Percentiles rank a stretch among this genome's conserved stretches.
These are phyloP conservation scores for Ectropis crepuscularia DNA, from an alignment of 2,888 invertebrate species.

Conservation along the genomic window DNA sequence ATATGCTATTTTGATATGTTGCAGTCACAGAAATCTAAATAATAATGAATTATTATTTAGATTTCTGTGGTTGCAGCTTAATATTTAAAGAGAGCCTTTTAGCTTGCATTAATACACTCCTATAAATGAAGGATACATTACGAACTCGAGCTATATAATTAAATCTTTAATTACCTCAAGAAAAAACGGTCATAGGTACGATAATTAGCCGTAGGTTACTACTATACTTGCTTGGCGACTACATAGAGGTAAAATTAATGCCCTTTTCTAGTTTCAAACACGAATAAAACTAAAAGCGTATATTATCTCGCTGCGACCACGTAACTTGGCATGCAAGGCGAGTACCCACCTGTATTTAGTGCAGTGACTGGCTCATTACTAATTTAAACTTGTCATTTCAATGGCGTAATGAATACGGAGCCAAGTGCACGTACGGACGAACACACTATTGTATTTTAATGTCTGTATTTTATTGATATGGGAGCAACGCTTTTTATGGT, in stretches of 20 bases:
- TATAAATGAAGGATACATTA: no score
- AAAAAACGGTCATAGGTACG: no score
- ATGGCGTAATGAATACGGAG: constrained; percentile 27
- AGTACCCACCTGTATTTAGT: constrained; percentile 19
- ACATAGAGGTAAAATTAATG: background rate
- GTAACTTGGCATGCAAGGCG: constrained; percentile 20
- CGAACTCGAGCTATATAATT: no score
- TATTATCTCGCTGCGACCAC: background rate
- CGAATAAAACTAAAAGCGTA: constrained; percentile 3
- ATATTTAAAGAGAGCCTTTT: no score
- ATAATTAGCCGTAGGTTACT: no score
- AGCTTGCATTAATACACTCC: no score
- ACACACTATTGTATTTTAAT: constrained; percentile 25
- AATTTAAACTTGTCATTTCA: constrained; percentile 30
- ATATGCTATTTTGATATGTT: no score
- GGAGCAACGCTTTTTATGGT: constrained; percentile 12
- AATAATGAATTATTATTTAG: no score
- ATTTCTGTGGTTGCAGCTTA: no score
- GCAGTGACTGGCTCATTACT: constrained; percentile 30
- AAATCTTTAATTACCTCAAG: no score
- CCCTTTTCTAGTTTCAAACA: background rate
- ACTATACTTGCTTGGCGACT: no score
- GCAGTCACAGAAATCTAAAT: no score
- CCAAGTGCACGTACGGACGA: constrained; percentile 4
- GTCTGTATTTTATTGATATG: constrained; percentile 18